phyloP scores from a whole-genome alignment of 2,113 vertebrate genomes.

The Spizaetus ornatus region DNA sequence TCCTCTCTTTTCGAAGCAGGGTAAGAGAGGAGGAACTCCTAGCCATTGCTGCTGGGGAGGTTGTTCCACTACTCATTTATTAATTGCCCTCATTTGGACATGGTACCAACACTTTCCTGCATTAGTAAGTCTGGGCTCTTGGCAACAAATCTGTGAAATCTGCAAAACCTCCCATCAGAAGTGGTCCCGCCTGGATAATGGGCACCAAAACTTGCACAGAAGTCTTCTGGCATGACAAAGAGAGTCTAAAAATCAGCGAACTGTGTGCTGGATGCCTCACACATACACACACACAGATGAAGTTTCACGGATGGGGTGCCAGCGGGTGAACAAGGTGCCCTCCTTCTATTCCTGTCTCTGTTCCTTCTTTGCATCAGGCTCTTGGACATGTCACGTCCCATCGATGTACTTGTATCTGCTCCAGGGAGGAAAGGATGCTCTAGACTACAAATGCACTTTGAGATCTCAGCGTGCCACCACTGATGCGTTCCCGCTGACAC shows the following conservation, averaged over 20 bases:
- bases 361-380: background rate
- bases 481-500: background rate
- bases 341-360: background rate
- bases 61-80: background rate
- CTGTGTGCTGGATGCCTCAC: background rate
- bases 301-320: background rate
- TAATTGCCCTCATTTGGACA: background rate
- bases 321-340: background rate
- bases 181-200: fast-evolving
- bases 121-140: background rate
- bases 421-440: background rate
- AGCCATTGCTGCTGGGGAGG: background rate
- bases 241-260: background rate
- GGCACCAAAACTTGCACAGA: background rate
- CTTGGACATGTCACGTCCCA: background rate
- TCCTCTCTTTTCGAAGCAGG: background rate
- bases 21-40: background rate
- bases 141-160: background rate
- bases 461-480: background rate
- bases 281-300: too few relatives aligned
- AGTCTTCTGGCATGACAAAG: background rate
- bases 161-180: background rate
- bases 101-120: background rate
- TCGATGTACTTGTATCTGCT: background rate
- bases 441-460: background rate